A percentile compares a stretch with the other conserved stretches of the same genome.
Conservation (phyloP, 2,888 invertebrate genomes). For the Byasa hedistus region DNA sequence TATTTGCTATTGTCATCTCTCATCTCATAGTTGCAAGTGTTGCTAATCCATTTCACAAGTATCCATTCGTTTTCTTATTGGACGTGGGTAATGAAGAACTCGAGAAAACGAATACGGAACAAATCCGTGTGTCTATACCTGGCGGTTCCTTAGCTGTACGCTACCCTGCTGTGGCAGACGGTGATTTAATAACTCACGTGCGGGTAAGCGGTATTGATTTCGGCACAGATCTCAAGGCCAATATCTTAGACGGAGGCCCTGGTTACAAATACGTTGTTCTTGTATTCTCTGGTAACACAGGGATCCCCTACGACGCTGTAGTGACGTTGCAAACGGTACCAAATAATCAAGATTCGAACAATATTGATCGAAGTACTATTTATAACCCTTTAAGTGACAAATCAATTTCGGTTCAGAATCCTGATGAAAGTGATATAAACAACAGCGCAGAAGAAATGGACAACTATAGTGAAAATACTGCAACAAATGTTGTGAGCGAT, state of each 20-base stretch:
- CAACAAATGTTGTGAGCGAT: conserved; percentile 39
- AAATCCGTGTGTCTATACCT: conserved; percentile 64
- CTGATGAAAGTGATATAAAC: conserved; percentile 41
- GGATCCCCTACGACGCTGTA: conserved; percentile 61
- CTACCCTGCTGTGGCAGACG: conserved; percentile 64
- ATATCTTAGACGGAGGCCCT: conserved; percentile 69
- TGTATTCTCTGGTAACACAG: conserved; percentile 63
- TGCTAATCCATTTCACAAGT: conserved; percentile 67
- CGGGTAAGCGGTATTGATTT: conserved; percentile 72
- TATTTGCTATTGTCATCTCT: conserved; percentile 48
- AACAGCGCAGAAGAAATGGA: conserved; percentile 44
- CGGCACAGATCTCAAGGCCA: conserved; percentile 67
- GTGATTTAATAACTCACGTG: conserved; percentile 63
- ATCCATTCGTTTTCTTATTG: conserved; percentile 67
- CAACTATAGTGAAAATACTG: conserved; percentile 33
- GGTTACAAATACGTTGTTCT: conserved; percentile 69
- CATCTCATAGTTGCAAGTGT: conserved; percentile 44
- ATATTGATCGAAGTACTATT: not conserved
- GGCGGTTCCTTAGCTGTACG: conserved; percentile 68
- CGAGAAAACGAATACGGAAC: conserved; percentile 61
- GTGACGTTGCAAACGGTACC: conserved; percentile 61
- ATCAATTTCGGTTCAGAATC: not conserved
- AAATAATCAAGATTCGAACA: not conserved
- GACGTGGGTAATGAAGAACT: conserved; percentile 75
- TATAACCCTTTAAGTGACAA: conserved; percentile 1